Evolutionary conservation across 2,797 vertebrate species (phyloP).

Genomic region (Centropyge bicolor): DNA sequence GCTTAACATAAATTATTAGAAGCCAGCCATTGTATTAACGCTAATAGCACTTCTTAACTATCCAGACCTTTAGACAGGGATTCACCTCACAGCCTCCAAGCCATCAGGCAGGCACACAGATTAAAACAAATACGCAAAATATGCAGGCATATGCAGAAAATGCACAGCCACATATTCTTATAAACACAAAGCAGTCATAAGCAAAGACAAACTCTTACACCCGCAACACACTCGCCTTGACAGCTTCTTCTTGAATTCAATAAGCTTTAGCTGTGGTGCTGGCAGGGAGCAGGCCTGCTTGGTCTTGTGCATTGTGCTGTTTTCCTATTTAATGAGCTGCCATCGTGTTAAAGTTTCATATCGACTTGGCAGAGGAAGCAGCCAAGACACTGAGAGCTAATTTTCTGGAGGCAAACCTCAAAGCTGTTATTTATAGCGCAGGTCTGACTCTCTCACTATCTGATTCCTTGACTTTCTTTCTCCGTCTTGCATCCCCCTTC

Average conservation of each 20-base stretch:
- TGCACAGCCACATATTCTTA: constrained; percentile 16
- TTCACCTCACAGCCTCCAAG: constrained; percentile 27
- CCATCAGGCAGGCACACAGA: not conserved
- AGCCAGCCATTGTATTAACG: constrained; percentile 16
- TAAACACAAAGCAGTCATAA: constrained; percentile 41
- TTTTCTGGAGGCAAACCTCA: constrained; percentile 76
- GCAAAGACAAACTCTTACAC: constrained; percentile 41
- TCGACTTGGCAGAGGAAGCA: constrained; percentile 68
- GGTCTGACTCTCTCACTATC: constrained; percentile 42
- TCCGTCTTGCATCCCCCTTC: constrained; percentile 20
- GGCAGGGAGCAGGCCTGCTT: constrained; percentile 53
- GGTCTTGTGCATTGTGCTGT: constrained; percentile 71
- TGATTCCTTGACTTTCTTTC: constrained; percentile 57
- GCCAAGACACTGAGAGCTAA: constrained; percentile 64
- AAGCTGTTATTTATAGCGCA: constrained; percentile 75
- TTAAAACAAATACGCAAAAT: constrained; percentile 21
- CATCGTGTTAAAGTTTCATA: constrained; percentile 73
- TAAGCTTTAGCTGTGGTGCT: constrained; percentile 58
- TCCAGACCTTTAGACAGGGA: constrained; percentile 17
- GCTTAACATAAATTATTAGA: constrained; percentile 25
- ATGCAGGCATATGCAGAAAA: constrained; percentile 22
- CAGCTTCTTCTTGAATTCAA: constrained; percentile 66
- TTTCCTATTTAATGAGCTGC: constrained; percentile 81
- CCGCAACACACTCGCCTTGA: constrained; percentile 46
- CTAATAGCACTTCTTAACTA: constrained; percentile 22